A percentile compares a stretch with the other conserved stretches of the same genome.
Evolutionary conservation across 1,140 invertebrate species (phyloP).

Genomic region (Drosophila simulans): DNA sequence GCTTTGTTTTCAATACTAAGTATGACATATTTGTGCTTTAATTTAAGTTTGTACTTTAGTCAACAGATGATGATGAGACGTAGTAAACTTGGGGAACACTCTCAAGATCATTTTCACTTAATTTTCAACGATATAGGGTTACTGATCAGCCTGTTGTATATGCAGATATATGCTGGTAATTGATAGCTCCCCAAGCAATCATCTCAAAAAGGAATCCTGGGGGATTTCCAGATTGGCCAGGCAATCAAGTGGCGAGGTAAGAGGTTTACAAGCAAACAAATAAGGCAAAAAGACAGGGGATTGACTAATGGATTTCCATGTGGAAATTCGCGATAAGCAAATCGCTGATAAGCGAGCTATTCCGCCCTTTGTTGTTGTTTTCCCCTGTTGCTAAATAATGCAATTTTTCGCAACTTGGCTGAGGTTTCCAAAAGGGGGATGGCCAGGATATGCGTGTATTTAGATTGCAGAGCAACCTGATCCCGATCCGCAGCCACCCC

Average conservation of each 20-base stretch:
- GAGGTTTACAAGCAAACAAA: conserved; percentile 29
- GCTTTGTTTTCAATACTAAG: background rate
- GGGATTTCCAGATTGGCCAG: conserved; percentile 66
- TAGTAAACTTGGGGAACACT: background rate
- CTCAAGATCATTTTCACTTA: background rate
- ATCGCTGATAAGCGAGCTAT: conserved; percentile 41
- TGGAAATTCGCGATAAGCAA: conserved; percentile 58
- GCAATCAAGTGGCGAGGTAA: conserved; percentile 62
- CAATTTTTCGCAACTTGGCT: conserved; percentile 47
- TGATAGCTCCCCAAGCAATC: conserved; percentile 52
- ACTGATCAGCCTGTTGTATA: conserved; percentile 36
- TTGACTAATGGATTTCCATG: conserved; percentile 62
- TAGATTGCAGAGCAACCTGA: conserved; percentile 48
- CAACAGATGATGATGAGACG: background rate
- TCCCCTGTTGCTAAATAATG: conserved; percentile 35
- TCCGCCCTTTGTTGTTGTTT: conserved; percentile 19
- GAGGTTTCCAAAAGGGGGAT: conserved; percentile 30
- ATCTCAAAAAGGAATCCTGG: conserved; percentile 31
- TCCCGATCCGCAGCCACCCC: conserved; percentile 54
- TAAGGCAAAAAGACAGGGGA: conserved; percentile 24
- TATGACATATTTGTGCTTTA: background rate
- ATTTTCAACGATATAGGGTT: background rate
- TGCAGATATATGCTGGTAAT: conserved; percentile 39
- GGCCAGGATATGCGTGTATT: conserved; percentile 3
- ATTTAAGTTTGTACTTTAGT: background rate